These are phyloP conservation scores for Eupithecia inturbata DNA, from an alignment of 2,888 invertebrate species.

Conservation along the genomic window DNA sequence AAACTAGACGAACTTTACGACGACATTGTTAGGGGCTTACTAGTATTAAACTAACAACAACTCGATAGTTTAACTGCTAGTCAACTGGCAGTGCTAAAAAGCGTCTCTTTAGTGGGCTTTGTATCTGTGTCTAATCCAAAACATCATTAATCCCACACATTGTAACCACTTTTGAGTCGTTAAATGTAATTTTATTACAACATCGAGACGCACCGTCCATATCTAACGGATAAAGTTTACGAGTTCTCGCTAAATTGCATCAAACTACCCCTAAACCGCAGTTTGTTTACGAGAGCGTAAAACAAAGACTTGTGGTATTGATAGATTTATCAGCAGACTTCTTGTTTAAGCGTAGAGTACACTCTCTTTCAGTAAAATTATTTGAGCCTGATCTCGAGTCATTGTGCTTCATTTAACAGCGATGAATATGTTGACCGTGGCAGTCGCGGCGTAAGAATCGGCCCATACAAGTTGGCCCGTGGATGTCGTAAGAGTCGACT, in stretches of 20 bases:
- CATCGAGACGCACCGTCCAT: conserved; percentile 31
- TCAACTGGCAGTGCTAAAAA: not conserved
- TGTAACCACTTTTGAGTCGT: conserved; percentile 48
- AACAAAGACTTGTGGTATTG: conserved; percentile 28
- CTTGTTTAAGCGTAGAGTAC: not conserved
- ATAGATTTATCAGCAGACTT: conserved; percentile 18
- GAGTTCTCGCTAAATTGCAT: conserved; percentile 40
- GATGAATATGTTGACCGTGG: too few relatives aligned
- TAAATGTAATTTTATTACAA: conserved; percentile 51
- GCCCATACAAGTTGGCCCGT: too few relatives aligned
- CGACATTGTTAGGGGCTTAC: too few relatives aligned
- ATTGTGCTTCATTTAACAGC: too few relatives aligned
- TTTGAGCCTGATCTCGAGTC: too few relatives aligned
- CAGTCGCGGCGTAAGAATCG: too few relatives aligned
- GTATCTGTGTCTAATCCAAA: conserved; percentile 20
- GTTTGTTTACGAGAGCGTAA: conserved; percentile 33
- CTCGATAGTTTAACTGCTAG: not conserved
- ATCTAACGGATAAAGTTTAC: conserved; percentile 43
- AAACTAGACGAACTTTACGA: too few relatives aligned
- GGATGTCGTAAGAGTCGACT: too few relatives aligned
- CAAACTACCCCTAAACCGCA: conserved; percentile 37
- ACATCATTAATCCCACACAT: conserved; percentile 41
- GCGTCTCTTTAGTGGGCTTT: not conserved
- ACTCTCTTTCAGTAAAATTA: not conserved
- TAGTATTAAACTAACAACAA: not conserved